Conservation (phyloP, 2,888 invertebrate genomes). For the Epinotia demarniana region DNA sequence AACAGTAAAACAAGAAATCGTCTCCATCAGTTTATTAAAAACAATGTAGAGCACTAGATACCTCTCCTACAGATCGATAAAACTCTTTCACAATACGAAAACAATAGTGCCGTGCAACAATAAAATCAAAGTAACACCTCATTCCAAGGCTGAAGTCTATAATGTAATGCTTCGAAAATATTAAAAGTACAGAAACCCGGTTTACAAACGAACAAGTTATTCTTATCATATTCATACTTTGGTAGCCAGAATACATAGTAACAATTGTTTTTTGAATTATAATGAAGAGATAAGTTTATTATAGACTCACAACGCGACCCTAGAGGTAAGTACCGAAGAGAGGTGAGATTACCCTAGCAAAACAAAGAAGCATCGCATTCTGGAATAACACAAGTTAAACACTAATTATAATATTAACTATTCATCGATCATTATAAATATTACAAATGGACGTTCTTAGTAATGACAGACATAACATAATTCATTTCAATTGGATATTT, state of each 20-base stretch:
- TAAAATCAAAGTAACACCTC: constrained; percentile 66
- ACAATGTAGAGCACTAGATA: constrained; percentile 76
- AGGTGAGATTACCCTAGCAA: constrained; percentile 50
- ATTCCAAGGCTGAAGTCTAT: constrained; percentile 48
- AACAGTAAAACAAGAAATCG: constrained; percentile 56
- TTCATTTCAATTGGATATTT: constrained; percentile 47
- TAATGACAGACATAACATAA: constrained; percentile 59
- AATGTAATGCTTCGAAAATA: constrained; percentile 17
- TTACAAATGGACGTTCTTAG: constrained; percentile 73
- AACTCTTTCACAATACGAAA: constrained; percentile 80
- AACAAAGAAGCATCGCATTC: constrained; percentile 47
- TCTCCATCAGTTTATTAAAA: constrained; percentile 80
- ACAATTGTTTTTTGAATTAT: constrained; percentile 47
- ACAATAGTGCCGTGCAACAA: constrained; percentile 80
- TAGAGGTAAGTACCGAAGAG: constrained; percentile 61
- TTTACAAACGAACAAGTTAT: constrained; percentile 48
- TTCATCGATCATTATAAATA: constrained; percentile 58
- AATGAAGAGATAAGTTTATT: not conserved
- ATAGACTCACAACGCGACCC: constrained; percentile 46
- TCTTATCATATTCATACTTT: constrained; percentile 52
- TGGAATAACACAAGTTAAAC: constrained; percentile 51
- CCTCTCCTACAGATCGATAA: constrained; percentile 75
- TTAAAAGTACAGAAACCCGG: not conserved
- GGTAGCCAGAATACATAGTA: constrained; percentile 57
- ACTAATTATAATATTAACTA: constrained; percentile 56